These are phyloP conservation scores for Nomada ferruginata DNA, from an alignment of 2,888 invertebrate genomes.

Conservation along the genomic window DNA sequence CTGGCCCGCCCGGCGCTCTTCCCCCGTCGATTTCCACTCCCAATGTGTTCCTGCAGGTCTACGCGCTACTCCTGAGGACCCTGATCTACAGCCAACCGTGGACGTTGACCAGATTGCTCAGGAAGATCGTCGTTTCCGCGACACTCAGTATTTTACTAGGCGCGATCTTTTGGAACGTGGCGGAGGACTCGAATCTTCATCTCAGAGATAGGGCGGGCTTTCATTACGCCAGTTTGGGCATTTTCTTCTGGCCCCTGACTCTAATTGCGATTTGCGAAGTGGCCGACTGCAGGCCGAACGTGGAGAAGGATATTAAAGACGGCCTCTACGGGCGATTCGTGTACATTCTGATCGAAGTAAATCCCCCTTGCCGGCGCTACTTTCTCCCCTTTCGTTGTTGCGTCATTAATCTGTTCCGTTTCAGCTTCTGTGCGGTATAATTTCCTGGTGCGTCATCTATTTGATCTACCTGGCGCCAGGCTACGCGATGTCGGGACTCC, in stretches of 20 bases:
- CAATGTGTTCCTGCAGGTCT: slow-evolving; percentile 89
- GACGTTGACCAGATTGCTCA: slow-evolving; percentile 91
- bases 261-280: slow-evolving; percentile 82
- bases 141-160: slow-evolving; percentile 93
- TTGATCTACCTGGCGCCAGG: slow-evolving; percentile 94
- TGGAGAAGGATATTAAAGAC: slow-evolving; percentile 92
- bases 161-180: slow-evolving; percentile 95
- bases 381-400: background rate
- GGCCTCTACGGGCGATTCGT: slow-evolving; percentile 92
- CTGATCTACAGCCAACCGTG: slow-evolving; percentile 94
- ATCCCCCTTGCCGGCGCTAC: slow-evolving; percentile 42
- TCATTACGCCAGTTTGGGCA: slow-evolving; percentile 92
- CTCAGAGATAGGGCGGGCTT: slow-evolving; percentile 94
- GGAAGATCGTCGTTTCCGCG: slow-evolving; percentile 91
- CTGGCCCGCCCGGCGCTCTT: slow-evolving; percentile 92
- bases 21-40: slow-evolving; percentile 88
- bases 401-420: slow-evolving; percentile 61
- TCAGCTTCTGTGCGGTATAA: slow-evolving; percentile 91
- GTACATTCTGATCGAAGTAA: slow-evolving; percentile 92
- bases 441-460: slow-evolving; percentile 92
- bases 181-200: slow-evolving; percentile 89
- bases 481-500: slow-evolving; percentile 94
- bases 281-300: slow-evolving; percentile 85
- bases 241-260: slow-evolving; percentile 91
- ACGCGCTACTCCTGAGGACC: slow-evolving; percentile 88